Evolutionary conservation across 1,140 invertebrate genomes (phyloP), one percentile per base, ranked within the genome.

Genomic region (Cydia amplana): DNA sequence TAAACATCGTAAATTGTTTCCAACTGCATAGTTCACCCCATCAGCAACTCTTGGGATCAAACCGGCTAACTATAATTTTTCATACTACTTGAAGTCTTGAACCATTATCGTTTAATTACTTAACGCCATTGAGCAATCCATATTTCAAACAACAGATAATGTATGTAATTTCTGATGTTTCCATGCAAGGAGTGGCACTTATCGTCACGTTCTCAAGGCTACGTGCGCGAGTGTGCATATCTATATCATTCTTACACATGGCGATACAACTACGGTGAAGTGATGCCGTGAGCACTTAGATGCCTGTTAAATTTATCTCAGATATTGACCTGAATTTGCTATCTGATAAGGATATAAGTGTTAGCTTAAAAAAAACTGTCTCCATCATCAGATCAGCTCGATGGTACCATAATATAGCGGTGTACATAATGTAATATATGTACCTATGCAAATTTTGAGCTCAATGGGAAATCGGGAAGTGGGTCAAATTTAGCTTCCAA

Each of bases 261-360:
- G 60, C 18, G 51, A 46, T 73, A 40, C 60, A 60, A 74, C 77
- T 76, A 73, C 23, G n/a, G 72, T 75, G 12, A 77, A 63, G 28
- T 75, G 77, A 75, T 77, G 77, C 43, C 32, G 75, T 77, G 81
- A 79, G 76, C 55, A 77, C 72, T 79, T 83, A 76, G 76, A 78
- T 55, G 32, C 12, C n/a, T 77, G 64, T 83, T 91, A n/a, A n/a
- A n/a, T n/a, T n/a, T n/a, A 89, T 91, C 88, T 77, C 70, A 90
- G 89, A 91, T 91, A 88, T 86, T 90, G 88, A 90, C 89, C 89
- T 87, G 80, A 91, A 89, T 91, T 40, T 36, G 32, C 28, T 70
- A 70, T 70, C 32, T 70, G 65, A 70, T 18, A 70, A 70, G 28
- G 4, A 60, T 23, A 23, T 60, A 60, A n/a, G 18, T 60, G 1